These are phyloP conservation scores for Centruroides sculpturatus DNA, from an alignment of 1,140 invertebrate genomes.

Conservation along the genomic window DNA sequence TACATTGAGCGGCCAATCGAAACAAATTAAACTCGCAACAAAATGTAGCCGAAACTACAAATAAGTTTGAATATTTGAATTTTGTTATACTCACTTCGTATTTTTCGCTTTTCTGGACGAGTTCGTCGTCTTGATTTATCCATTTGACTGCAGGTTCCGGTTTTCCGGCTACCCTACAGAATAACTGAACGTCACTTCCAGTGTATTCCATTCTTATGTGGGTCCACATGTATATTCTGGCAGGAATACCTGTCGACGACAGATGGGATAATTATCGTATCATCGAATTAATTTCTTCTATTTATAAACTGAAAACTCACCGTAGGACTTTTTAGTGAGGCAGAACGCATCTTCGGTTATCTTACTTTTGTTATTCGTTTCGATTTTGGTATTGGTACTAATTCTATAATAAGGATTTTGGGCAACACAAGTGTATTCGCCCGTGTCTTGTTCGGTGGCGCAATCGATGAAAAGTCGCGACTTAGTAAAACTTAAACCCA, in stretches of 20 bases:
- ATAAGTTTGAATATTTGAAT: no score
- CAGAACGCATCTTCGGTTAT: slow-evolving; percentile 2
- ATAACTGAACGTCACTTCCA: slow-evolving; percentile 48
- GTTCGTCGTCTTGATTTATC: slow-evolving; percentile 40
- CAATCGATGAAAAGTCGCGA: slow-evolving; percentile 50
- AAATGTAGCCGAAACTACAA: no score
- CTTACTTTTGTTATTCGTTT: slow-evolving; percentile 6
- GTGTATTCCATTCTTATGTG: slow-evolving; percentile 32
- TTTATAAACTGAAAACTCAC: slow-evolving; percentile 1
- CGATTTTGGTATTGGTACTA: slow-evolving; percentile 26
- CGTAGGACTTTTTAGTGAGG: slow-evolving; percentile 8
- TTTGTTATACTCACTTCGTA: neutral
- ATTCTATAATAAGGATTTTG: slow-evolving; percentile 41
- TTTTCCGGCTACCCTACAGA: slow-evolving; percentile 49
- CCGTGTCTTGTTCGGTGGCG: slow-evolving; percentile 39
- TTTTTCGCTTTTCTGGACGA: slow-evolving; percentile 25
- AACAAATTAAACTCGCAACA: no score
- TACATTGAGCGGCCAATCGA: no score
- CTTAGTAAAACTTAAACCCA: slow-evolving; percentile 10
- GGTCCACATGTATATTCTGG: slow-evolving; percentile 35
- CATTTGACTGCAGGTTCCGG: slow-evolving; percentile 48
- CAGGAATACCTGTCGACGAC: slow-evolving; percentile 26
- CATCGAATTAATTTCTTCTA: neutral
- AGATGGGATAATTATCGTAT: neutral
- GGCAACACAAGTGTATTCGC: slow-evolving; percentile 54